Conservation (phyloP, 2,888 invertebrate species). For the Tipula helvola region DNA sequence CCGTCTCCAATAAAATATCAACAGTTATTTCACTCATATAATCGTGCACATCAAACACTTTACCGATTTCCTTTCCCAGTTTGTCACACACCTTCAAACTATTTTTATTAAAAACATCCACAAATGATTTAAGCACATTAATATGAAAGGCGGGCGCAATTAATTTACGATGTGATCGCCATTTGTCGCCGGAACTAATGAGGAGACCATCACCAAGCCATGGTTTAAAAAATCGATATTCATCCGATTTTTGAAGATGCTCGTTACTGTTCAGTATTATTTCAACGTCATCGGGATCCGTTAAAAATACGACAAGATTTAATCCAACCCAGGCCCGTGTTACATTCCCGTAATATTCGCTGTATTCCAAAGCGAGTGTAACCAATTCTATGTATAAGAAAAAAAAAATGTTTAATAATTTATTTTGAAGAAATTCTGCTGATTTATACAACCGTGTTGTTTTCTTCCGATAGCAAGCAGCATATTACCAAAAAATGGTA, state of each 20-base stretch:
- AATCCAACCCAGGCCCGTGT: conserved; percentile 55
- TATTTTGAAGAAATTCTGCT: no score
- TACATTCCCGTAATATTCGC: conserved; percentile 41
- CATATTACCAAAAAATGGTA: conserved; percentile 60
- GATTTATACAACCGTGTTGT: conserved; percentile 40
- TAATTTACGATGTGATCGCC: conserved; percentile 69
- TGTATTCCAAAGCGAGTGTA: conserved; percentile 36
- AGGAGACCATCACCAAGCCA: conserved; percentile 71
- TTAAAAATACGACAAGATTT: conserved; percentile 51
- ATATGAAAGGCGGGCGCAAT: conserved; percentile 77
- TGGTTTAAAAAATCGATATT: conserved; percentile 63
- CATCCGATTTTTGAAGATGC: conserved; percentile 59
- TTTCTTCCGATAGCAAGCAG: conserved; percentile 47
- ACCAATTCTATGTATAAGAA: conserved; percentile 43
- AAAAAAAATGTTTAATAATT: no score
- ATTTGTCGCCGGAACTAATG: conserved; percentile 64
- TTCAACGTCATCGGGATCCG: conserved; percentile 59
- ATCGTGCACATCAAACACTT: conserved; percentile 61
- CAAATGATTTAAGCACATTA: conserved; percentile 68
- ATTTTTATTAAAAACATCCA: conserved; percentile 63
- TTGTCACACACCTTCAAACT: conserved; percentile 54
- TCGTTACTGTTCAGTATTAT: conserved; percentile 59
- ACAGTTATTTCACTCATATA: conserved; percentile 71
- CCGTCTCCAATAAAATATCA: conserved; percentile 67
- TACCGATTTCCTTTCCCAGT: conserved; percentile 50